These are phyloP conservation scores for Nipponia nippon DNA, from an alignment of 2,113 vertebrate genomes.

Conservation along the genomic window DNA sequence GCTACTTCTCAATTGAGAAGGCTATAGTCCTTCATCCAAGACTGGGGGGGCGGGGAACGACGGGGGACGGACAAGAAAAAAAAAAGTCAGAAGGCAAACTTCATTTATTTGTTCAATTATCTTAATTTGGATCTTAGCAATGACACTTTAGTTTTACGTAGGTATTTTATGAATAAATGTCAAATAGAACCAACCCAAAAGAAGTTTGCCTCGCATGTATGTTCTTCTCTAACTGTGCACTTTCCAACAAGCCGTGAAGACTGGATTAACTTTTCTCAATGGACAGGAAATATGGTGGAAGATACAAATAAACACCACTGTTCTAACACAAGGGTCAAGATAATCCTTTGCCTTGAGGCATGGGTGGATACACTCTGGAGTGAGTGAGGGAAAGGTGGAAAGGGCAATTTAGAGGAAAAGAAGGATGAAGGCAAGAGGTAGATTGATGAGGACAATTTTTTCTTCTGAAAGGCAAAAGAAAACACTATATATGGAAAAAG, in stretches of 20 bases:
- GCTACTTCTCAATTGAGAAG: fast-evolving
- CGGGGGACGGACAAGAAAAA: not conserved
- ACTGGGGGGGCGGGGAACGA: too few species aligned
- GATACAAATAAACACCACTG: not conserved
- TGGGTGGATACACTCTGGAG: not conserved
- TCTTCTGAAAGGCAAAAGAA: not conserved
- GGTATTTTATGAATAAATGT: not conserved
- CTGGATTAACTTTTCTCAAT: not conserved
- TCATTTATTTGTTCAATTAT: not conserved
- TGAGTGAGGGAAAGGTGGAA: not conserved
- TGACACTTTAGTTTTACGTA: not conserved
- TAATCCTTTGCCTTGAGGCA: not conserved
- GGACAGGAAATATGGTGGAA: not conserved
- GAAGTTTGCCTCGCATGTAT: not conserved
- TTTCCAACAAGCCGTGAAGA: not conserved
- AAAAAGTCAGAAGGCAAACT: not conserved
- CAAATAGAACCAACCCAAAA: not conserved
- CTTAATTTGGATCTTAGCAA: not conserved
- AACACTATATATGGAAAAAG: not conserved
- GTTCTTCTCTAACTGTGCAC: not conserved
- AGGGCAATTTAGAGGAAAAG: not conserved
- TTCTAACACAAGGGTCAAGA: not conserved
- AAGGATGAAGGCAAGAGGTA: not conserved
- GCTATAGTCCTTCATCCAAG: not conserved
- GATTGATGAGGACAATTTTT: not conserved